A percentile compares a stretch with the other conserved stretches of the same genome.
Evolutionary conservation across 2,797 vertebrate species (phyloP).

Genomic region (Leucoraja ocellata): DNA sequence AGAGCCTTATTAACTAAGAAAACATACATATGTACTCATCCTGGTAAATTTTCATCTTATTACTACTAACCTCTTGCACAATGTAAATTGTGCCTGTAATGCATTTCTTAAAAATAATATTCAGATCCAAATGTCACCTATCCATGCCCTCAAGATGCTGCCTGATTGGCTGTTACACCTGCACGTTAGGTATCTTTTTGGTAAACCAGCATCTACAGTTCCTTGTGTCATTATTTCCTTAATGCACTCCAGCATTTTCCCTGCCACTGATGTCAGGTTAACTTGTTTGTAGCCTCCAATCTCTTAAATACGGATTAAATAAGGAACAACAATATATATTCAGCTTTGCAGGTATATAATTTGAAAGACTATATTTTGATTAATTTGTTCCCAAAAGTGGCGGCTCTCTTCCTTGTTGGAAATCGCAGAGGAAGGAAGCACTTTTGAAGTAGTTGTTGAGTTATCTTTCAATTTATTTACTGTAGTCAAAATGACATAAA

Average conservation of each 20-base stretch:
- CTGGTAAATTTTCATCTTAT: too few species aligned
- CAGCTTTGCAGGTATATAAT: not conserved
- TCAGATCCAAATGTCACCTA: too few species aligned
- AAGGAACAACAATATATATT: not conserved
- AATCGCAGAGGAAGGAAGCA: not conserved
- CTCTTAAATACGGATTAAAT: too few species aligned
- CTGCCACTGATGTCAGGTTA: too few species aligned
- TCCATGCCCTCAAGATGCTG: too few species aligned
- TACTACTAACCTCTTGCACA: not conserved
- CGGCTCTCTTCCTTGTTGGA: not conserved
- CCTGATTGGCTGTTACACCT: too few species aligned
- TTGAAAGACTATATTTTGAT: not conserved
- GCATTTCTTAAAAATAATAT: not conserved
- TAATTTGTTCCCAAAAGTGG: not conserved
- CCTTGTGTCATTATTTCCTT: too few species aligned
- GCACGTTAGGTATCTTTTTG: too few species aligned
- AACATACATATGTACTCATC: too few species aligned
- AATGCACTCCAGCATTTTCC: too few species aligned
- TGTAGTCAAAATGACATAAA: not conserved
- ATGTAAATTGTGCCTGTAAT: not conserved
- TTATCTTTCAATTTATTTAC: not conserved
- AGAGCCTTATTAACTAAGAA: not conserved
- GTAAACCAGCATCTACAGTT: too few species aligned
- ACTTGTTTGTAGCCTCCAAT: too few species aligned
- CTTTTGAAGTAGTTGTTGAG: not conserved